Percentiles rank a stretch among this genome's conserved stretches.
Evolutionary conservation across 2,797 vertebrate genomes (phyloP).

Genomic region (Rhinella marina): DNA sequence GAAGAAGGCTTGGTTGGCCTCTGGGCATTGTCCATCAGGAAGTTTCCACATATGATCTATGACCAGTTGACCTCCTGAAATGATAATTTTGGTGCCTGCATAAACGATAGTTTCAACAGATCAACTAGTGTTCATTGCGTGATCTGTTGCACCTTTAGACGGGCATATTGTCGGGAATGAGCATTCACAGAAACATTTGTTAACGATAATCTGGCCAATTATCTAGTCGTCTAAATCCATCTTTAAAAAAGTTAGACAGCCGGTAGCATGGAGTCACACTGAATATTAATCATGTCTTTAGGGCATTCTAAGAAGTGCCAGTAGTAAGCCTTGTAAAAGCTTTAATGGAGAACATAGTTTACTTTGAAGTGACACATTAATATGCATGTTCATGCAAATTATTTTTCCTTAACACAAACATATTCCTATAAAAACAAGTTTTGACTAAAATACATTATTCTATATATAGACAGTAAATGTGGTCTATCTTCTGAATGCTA

Average conservation of each 20-base stretch:
- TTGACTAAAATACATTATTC: neutral
- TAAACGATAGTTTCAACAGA: too few relatives aligned
- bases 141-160: too few relatives aligned
- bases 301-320: neutral
- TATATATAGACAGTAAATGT: neutral
- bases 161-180: too few relatives aligned
- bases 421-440: conserved; percentile 7
- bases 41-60: too few relatives aligned
- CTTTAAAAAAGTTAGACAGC: neutral
- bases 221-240: neutral
- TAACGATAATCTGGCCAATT: too few relatives aligned
- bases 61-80: too few relatives aligned
- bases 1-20: too few relatives aligned
- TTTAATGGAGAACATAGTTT: neutral
- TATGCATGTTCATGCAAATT: conserved; percentile 11
- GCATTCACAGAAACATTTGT: too few relatives aligned
- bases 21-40: too few relatives aligned
- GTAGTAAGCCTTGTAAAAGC: neutral
- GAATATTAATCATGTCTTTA: neutral
- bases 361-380: conserved; percentile 29
- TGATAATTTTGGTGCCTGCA: too few relatives aligned
- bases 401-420: neutral
- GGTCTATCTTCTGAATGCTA: neutral
- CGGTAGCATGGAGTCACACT: neutral
- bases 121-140: too few relatives aligned